Evolutionary conservation across 2,113 vertebrate genomes (phyloP).

Genomic region (Xiphias gladius): DNA sequence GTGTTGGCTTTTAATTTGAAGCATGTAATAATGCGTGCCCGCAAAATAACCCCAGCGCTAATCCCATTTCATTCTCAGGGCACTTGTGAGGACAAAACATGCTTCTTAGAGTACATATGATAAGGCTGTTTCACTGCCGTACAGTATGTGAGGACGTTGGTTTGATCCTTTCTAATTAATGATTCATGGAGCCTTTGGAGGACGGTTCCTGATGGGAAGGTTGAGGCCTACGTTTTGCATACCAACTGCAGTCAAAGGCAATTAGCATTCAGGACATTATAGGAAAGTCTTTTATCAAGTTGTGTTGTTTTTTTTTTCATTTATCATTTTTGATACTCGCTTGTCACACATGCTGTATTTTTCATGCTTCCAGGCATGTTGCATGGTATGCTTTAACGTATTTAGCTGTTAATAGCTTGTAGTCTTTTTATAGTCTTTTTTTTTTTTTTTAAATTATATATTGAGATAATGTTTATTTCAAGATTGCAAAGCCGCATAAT

Average conservation of each 20-base stretch:
- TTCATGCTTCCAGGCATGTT: not conserved
- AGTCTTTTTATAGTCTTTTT: too few species aligned
- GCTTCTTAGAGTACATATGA: constrained; percentile 18
- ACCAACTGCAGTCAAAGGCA: constrained; percentile 43
- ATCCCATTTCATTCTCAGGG: constrained; percentile 55
- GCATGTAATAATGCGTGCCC: constrained; percentile 23
- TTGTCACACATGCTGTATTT: not conserved
- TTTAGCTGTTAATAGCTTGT: too few species aligned
- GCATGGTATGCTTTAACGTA: not conserved
- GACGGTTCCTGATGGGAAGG: constrained; percentile 29
- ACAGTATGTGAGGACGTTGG: constrained; percentile 3
- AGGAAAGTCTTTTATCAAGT: constrained; percentile 25
- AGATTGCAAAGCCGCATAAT: not conserved
- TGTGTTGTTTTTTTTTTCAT: not conserved
- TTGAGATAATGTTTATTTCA: not conserved
- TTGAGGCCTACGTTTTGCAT: constrained; percentile 52
- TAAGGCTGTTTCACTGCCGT: constrained; percentile 16
- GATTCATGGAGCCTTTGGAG: constrained; percentile 39
- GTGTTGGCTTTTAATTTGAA: constrained; percentile 52
- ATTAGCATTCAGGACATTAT: constrained; percentile 49
- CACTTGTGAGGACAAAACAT: constrained; percentile 47
- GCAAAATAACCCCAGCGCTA: constrained; percentile 37
- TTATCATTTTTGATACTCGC: constrained; percentile 7
- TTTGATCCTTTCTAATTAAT: constrained; percentile 59
- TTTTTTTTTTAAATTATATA: not conserved